A percentile compares a stretch with the other conserved stretches of the same genome.
These are phyloP conservation scores for Holcopasites calliopsidis DNA, from an alignment of 1,140 invertebrate species.

Conservation along the genomic window DNA sequence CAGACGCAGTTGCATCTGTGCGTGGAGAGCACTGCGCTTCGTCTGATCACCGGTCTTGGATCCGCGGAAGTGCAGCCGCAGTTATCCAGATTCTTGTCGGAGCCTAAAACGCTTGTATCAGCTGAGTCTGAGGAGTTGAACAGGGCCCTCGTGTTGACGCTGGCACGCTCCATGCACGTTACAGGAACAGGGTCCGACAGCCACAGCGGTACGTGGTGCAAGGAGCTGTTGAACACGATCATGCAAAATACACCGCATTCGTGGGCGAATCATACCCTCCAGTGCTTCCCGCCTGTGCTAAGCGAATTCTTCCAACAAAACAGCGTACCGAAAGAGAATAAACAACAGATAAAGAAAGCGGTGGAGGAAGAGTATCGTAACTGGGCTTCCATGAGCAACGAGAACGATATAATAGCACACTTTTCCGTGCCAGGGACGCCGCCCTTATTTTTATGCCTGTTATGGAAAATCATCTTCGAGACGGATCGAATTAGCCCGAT, in stretches of 20 bases:
- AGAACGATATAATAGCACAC: conserved; percentile 97
- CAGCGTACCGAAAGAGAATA: conserved; percentile 92
- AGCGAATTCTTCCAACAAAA: conserved; percentile 93
- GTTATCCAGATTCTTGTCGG: conserved; percentile 91
- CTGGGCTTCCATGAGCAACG: conserved; percentile 98
- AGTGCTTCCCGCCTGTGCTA: conserved; percentile 93
- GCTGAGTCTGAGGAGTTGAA: conserved; percentile 97
- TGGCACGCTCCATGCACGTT: conserved; percentile 96
- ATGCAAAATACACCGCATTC: conserved; percentile 96
- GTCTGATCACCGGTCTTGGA: conserved; percentile 94
- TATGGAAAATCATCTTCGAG: conserved; percentile 98
- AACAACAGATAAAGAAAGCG: conserved; percentile 93
- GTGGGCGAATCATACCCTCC: conserved; percentile 95
- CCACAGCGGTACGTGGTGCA: conserved; percentile 90
- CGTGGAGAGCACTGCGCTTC: conserved; percentile 95
- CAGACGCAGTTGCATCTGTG: conserved; percentile 97
- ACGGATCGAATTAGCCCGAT: conserved; percentile 95
- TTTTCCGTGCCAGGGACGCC: conserved; percentile 94
- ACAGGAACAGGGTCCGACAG: conserved; percentile 84
- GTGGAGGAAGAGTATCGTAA: conserved; percentile 97
- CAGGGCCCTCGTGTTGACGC: conserved; percentile 92
- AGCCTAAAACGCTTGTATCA: conserved; percentile 93
- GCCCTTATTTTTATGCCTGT: conserved; percentile 92
- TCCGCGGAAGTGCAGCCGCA: conserved; percentile 95
- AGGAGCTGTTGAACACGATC: conserved; percentile 93